Base-by-base conservation (phyloP, 1,140 invertebrate species). In the Vollenhovia emeryi region DNA sequence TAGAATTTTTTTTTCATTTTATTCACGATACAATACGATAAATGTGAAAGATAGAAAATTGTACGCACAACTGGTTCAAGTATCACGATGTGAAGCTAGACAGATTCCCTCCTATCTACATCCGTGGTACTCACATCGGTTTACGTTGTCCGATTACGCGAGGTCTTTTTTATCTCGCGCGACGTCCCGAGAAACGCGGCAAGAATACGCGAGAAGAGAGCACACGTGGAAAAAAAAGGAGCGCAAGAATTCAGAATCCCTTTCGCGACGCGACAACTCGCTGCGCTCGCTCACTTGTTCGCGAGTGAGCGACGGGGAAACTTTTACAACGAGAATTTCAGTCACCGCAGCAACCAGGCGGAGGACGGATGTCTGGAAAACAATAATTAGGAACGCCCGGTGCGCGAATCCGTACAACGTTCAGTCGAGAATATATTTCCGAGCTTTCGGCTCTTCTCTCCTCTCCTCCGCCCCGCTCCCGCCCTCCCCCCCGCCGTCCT, bases 391-490 rank as follows among this genome's bases (percentile, higher is more conserved):
- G 89, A 93, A 91, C 90, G 87, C 90, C 90, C 83, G 90, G 92
- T 92, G 88, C 89, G 90, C 91, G 93, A 93, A 93, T 93, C 93
- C 93, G 87, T 93, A 93, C 88, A 93, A 93, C 91, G 87, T 92
- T 90, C 90, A 92, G 92, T 92, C 89, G 93, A 92, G 91, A 93
- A 93, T 93, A 93, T 93, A 93, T 93, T 93, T 93, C 92, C 92
- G 92, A 92, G 92, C 92, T 93, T 93, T 93, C 90, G 88, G 91
- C 89, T 90, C 86, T 69, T 84, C n/a, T n/a, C n/a, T n/a, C n/a
- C n/a, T n/a, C n/a, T n/a, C 64, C 78, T 73, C 55, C 48, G 24
- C 71, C 50, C 45, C 75, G 52, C 62, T 24, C 40, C 55, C 8
- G 60, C 21, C 57, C 4, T 18, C 79, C 69, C n/a, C 71, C 59